Evolutionary conservation across 2,797 vertebrate species (phyloP), one percentile per base, ranked within the genome.

Genomic region (Sebastes matsubarae): DNA sequence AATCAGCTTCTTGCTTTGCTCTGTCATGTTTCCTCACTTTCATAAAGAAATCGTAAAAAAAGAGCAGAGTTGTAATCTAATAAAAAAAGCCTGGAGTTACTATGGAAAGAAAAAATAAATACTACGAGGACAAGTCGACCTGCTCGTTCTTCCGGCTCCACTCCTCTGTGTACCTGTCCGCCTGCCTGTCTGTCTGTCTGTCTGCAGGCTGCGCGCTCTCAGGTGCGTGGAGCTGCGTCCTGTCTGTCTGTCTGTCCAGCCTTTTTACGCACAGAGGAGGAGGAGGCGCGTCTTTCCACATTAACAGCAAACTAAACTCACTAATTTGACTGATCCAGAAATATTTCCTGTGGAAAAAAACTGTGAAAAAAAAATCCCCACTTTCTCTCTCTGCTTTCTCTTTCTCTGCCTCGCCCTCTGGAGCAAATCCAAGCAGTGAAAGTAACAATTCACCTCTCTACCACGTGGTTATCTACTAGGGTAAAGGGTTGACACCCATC

Each of bases 1-100:
- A 50, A 97, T 81, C 86, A 94, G 95, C 80, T 95, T 97, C 90
- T 96, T 97, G 6, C 79, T 72, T 68, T 93, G 91, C 88, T 95
- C 95, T 46, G 90, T 58, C 95, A 96, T 96, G 89, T 79, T 93
- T 89, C 55, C 80, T 69, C 67, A 64, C 87, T 81, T 68, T 87
- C 84, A 83, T 69, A 77, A 57, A 87, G 63, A 59, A 67, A 68
- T 8, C 14, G 14, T 25, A 32, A 42, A 6, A 12, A 5, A 22
- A 3, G 13, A 11, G n/a, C 36, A 32, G 14, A 9, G 13, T 2
- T 65, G 32, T 20, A 20, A 55, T 29, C 16, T 32, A 8, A 46
- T 46, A 71, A 60, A 60, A 34, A 60, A 34, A 13, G 55, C 52
- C 42, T 71, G 75, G 63, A 57, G 46, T 50, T n/a, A 52, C 6